phyloP scores from a whole-genome alignment of 2,797 vertebrate species.

The Paedocypris micromegethes region DNA sequence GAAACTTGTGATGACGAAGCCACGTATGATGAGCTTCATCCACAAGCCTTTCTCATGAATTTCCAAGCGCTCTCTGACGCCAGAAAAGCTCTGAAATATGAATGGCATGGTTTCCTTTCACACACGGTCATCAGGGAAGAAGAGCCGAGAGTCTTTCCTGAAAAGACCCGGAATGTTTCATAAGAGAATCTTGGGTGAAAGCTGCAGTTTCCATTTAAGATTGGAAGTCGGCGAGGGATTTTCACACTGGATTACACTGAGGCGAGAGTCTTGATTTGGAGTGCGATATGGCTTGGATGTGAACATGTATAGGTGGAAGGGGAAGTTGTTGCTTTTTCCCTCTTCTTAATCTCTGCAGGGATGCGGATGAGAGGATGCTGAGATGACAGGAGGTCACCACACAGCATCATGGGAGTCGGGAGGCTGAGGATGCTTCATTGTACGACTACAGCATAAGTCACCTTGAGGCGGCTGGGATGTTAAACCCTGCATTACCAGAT shows the following conservation, averaged over 20 bases:
- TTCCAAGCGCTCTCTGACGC: slow-evolving; percentile 54
- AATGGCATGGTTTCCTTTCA: slow-evolving; percentile 52
- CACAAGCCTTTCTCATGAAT: slow-evolving; percentile 49
- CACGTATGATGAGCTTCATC: slow-evolving; percentile 49
- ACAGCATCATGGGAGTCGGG: slow-evolving; percentile 22
- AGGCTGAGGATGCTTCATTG: not conserved
- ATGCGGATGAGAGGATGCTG: slow-evolving; percentile 16
- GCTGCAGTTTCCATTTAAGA: slow-evolving; percentile 14
- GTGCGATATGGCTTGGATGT: slow-evolving; percentile 17
- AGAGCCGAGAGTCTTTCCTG: slow-evolving; percentile 23
- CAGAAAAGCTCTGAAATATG: slow-evolving; percentile 59
- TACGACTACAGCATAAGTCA: slow-evolving; percentile 8
- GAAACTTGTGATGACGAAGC: slow-evolving; percentile 1
- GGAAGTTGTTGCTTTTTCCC: not conserved
- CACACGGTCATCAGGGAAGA: slow-evolving; percentile 22
- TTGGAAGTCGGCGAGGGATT: slow-evolving; percentile 9
- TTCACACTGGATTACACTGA: slow-evolving; percentile 16
- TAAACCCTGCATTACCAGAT: not conserved
- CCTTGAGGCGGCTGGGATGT: slow-evolving; percentile 14
- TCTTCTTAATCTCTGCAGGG: not conserved
- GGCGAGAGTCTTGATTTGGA: slow-evolving; percentile 10
- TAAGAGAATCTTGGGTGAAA: slow-evolving; percentile 23
- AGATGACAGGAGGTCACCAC: slow-evolving; percentile 27
- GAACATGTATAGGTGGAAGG: too few relatives aligned
- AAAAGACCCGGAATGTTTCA: slow-evolving; percentile 16